Evolutionary conservation across 1,140 invertebrate species (phyloP), one percentile per base, ranked within the genome.

Genomic region (Belonocnema kinseyi): DNA sequence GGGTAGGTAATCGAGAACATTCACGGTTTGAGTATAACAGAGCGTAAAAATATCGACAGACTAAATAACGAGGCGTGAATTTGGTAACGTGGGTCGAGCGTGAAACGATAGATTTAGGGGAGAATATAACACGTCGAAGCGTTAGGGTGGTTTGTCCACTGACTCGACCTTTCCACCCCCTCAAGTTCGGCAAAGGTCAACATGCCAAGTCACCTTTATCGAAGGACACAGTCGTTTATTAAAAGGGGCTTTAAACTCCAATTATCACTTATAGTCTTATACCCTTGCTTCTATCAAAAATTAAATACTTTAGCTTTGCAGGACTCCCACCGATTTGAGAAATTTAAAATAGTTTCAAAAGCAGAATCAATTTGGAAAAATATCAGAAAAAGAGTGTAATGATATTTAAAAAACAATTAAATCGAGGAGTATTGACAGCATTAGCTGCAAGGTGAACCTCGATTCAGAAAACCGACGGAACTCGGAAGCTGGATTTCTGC

Each of bases 101-200:
- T 66, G 40, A 66, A 66, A 66, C 61, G 61, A 66, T 66, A 66
- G 14, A 66, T 26, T 33, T 66, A 66, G 61, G 61, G 61, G 61
- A 66, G 61, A 66, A 66, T 40, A 66, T 66, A 66, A 58, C 56
- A 14, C 11, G 40, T 11, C 7, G 40, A 46, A 12, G 19, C 8
- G 56, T 11, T 21, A 66, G 61, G 61, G 61, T 66, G 61, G 61
- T 54, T 17, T 54, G 53, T 54, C 53, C 53, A 54, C 53, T 54
- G n/a, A 40, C 61, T 40, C 26, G 61, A 66, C 61, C 61, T 66
- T 66, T 66, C 26, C 61, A 66, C 61, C 61, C 61, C 61, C 6
- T 14, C 61, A 66, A 66, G 33, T 26, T 40, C 61, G 14, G 40
- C 16, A 66, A 40, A 66, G 61, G 26, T 66, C 61, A 66, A 40